Evolutionary conservation across 2,113 vertebrate species (phyloP).

Genomic region (Suncus etruscus): DNA sequence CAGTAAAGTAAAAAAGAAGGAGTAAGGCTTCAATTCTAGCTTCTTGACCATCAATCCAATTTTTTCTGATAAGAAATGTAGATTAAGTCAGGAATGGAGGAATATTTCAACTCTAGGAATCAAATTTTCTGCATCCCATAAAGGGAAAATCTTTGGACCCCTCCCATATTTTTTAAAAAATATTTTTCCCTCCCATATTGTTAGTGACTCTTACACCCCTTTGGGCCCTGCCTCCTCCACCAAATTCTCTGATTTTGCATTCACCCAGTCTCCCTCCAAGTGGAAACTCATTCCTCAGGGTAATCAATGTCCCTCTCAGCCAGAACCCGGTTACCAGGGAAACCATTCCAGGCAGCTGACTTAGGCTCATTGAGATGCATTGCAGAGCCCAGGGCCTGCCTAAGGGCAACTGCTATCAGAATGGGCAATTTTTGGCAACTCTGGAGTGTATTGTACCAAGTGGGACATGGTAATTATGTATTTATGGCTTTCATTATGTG

Average conservation of each 20-base stretch:
- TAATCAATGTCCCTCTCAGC: constrained; percentile 88
- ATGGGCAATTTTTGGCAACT: constrained; percentile 72
- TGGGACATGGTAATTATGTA: constrained; percentile 73
- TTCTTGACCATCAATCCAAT: neutral
- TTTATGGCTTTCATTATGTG: constrained; percentile 78
- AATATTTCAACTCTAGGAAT: neutral
- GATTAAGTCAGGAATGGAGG: neutral
- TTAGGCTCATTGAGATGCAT: constrained; percentile 80
- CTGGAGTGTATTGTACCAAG: constrained; percentile 60
- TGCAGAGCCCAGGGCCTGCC: constrained; percentile 46
- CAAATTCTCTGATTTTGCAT: constrained; percentile 72
- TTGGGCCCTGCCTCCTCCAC: constrained; percentile 7
- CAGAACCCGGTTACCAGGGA: constrained; percentile 85
- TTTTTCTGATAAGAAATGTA: neutral
- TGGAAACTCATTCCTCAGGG: constrained; percentile 82
- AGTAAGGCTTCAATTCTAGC: neutral
- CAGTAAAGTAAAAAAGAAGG: neutral
- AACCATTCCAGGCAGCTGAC: constrained; percentile 77
- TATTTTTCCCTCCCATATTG: neutral
- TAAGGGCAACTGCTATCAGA: constrained; percentile 73
- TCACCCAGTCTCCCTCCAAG: constrained; percentile 77
- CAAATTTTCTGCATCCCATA: constrained; percentile 23
- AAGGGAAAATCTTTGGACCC: neutral
- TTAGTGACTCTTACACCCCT: constrained; percentile 5
- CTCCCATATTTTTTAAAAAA: neutral